phyloP scores from a whole-genome alignment of 2,113 vertebrate species.

The Plectropomus leopardus region DNA sequence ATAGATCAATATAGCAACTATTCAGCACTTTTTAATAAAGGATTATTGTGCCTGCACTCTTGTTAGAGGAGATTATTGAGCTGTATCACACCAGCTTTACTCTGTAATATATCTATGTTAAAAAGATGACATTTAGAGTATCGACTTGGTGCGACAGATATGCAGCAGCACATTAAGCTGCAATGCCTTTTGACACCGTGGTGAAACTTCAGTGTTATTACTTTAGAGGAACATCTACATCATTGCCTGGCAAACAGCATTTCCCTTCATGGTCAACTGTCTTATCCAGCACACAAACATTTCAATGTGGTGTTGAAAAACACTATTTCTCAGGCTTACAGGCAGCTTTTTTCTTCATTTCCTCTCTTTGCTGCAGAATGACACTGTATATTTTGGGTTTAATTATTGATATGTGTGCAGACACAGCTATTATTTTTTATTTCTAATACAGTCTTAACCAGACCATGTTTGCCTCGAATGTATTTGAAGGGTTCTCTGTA shows the following conservation, averaged over 20 bases:
- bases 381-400: neutral
- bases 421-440: neutral
- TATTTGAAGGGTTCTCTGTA: neutral
- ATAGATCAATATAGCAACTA: constrained; percentile 56
- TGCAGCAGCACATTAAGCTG: constrained; percentile 27
- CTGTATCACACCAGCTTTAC: constrained; percentile 9
- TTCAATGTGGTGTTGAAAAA: neutral
- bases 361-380: neutral
- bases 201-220: constrained; percentile 16
- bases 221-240: constrained; percentile 29
- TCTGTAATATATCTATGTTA: constrained; percentile 32
- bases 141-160: constrained; percentile 27
- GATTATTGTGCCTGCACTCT: constrained; percentile 27
- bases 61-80: constrained; percentile 41
- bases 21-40: constrained; percentile 56
- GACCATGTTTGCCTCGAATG: neutral
- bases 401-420: neutral
- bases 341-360: neutral
- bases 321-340: neutral
- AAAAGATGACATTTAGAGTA: constrained; percentile 45
- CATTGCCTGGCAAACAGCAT: constrained; percentile 16
- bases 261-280: constrained; percentile 3
- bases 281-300: neutral
- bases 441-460: constrained; percentile 5
- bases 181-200: constrained; percentile 21